These are phyloP conservation scores for Epizoanthus illoricatus DNA, from an alignment of 92 coral and sea anemone species.

Conservation along the genomic window DNA sequence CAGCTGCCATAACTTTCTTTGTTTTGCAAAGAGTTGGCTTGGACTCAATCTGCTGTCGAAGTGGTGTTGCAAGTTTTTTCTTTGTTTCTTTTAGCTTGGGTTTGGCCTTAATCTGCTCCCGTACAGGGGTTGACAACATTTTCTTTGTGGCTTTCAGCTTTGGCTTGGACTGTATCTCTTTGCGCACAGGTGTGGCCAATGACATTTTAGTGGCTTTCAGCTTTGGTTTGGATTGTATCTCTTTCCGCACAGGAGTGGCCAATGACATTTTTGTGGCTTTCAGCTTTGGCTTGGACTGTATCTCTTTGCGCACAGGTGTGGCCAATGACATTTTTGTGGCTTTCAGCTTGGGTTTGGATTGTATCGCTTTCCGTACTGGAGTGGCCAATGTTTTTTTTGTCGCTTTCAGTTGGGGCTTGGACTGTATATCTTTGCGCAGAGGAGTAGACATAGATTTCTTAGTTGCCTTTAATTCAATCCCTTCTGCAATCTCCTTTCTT, in stretches of 20 bases:
- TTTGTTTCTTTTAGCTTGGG: constrained; percentile 64
- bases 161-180: constrained; percentile 46
- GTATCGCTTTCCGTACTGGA: constrained; percentile 62
- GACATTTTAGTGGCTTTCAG: constrained; percentile 56
- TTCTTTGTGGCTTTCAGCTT: constrained; percentile 58
- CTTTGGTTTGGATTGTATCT: constrained; percentile 53
- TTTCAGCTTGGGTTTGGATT: constrained; percentile 48
- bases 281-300: constrained; percentile 51
- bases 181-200: constrained; percentile 44
- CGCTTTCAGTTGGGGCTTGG: constrained; percentile 43
- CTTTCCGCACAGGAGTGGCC: constrained; percentile 63
- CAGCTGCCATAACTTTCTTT: constrained; percentile 55
- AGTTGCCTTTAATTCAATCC: constrained; percentile 34
- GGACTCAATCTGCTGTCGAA: constrained; percentile 58
- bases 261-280: constrained; percentile 52
- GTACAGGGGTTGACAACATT: constrained; percentile 71
- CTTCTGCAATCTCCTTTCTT: constrained; percentile 58
- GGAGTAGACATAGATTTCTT: constrained; percentile 44
- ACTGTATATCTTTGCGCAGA: constrained; percentile 43
- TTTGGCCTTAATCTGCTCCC: constrained; percentile 63
- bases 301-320: constrained; percentile 64
- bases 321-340: constrained; percentile 58
- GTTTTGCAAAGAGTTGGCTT: constrained; percentile 63
- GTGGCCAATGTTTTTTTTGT: constrained; percentile 63
- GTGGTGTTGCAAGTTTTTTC: constrained; percentile 64